Evolutionary conservation across 1,140 invertebrate species (phyloP), one percentile per base, ranked within the genome.

Genomic region (Holotrichia oblita): DNA sequence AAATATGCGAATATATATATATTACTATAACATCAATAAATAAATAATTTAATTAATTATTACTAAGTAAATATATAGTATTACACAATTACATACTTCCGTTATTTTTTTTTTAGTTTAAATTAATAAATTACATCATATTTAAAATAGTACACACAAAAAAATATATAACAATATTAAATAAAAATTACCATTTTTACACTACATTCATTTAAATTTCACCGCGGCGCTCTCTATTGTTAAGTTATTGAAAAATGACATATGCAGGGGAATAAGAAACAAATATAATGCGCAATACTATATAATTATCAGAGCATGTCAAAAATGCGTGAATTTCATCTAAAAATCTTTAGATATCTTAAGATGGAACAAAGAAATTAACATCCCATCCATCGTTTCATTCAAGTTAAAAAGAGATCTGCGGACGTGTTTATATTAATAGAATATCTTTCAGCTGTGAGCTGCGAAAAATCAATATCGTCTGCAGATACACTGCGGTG

Each of bases 321-420:
- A 6, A 27, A 27, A 41, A 6, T 0, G n/a, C 44, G 12, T 14
- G n/a, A 14, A 14, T 48, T 48, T 48, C 12, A 48, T 8, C 1
- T 10, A n/a, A n/a, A 48, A 48, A 48, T 22, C 61, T 2, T 2
- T 14, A 64, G 61, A 64, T 64, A 64, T n/a, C n/a, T n/a, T n/a
- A n/a, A n/a, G n/a, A n/a, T 27, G 34, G 77, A 78, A 78, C 77
- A 73, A 78, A 78, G 77, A 78, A 73, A 73, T 41, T 41, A 7
- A n/a, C 3, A 55, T 24, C 75, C 22, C n/a, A n/a, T 64, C 17
- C 72, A 40, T 73, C 72, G 27, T 40, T 12, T 27, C 40, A 73
- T 69, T 20, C 24, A 14, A 0, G 17, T n/a, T 7, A 27, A 64
- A 6, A 20, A 22, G 12, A 22, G 61, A 64, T 64, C 10, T 20